phyloP scores from a whole-genome alignment of 2,888 invertebrate genomes.

The Microdon myrmicae region DNA sequence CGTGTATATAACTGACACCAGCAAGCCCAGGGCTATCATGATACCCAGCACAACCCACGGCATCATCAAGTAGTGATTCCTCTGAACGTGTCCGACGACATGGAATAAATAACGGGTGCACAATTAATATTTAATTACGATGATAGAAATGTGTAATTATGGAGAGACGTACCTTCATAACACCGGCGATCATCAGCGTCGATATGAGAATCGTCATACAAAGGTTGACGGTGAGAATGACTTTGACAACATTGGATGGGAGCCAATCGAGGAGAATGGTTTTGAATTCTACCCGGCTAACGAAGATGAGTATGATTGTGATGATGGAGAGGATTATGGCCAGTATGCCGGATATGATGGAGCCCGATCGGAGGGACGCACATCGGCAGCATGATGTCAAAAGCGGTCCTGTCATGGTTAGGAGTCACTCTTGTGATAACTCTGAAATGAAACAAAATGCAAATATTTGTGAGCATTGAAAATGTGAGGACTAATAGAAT shows the following conservation, averaged over 20 bases:
- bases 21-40: conserved; percentile 79
- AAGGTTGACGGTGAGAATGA: conserved; percentile 81
- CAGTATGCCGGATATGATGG: conserved; percentile 76
- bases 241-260: conserved; percentile 76
- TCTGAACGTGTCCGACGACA: conserved; percentile 68
- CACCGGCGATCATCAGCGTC: conserved; percentile 78
- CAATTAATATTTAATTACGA: not conserved
- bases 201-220: conserved; percentile 86
- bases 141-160: not conserved
- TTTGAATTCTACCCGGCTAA: conserved; percentile 75
- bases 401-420: conserved; percentile 67
- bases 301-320: conserved; percentile 76
- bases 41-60: conserved; percentile 87
- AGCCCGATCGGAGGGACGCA: conserved; percentile 78
- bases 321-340: conserved; percentile 81
- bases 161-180: conserved; percentile 73
- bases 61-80: conserved; percentile 83
- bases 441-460: no score
- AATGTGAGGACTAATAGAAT: no score
- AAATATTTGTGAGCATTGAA: no score
- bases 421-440: conserved; percentile 7
- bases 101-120: not conserved
- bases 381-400: conserved; percentile 78
- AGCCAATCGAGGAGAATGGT: conserved; percentile 82
- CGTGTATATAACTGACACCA: conserved; percentile 83